These are phyloP conservation scores for Conistra vaccinii DNA, from an alignment of 2,888 invertebrate genomes.

Conservation along the genomic window DNA sequence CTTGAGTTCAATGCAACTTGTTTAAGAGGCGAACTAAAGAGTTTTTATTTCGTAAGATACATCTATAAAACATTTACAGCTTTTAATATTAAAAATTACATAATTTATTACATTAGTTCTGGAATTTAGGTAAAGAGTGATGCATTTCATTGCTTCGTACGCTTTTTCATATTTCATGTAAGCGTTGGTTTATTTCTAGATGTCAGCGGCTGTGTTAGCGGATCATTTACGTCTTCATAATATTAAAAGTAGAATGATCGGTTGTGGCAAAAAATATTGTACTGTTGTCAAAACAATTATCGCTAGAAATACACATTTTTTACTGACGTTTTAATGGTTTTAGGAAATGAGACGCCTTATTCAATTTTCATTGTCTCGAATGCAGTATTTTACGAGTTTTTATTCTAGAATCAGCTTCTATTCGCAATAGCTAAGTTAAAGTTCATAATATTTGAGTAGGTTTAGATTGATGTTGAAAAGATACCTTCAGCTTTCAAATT, in stretches of 20 bases:
- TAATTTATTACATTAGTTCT: conserved; percentile 40
- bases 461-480: not conserved
- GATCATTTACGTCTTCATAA: conserved; percentile 41
- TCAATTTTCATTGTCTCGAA: not conserved
- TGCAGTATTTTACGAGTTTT: not conserved
- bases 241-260: conserved; percentile 16
- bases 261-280: conserved; percentile 11
- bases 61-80: conserved; percentile 45
- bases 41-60: conserved; percentile 21
- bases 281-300: conserved; percentile 24
- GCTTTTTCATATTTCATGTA: conserved; percentile 5
- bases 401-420: not conserved
- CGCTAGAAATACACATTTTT: conserved; percentile 12
- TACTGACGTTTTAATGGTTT: conserved; percentile 20
- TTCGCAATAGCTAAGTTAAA: not conserved
- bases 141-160: conserved; percentile 30
- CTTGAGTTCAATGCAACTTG: conserved; percentile 43
- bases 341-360: conserved; percentile 10
- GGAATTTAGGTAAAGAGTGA: conserved; percentile 42
- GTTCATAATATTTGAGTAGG: not conserved
- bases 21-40: conserved; percentile 16
- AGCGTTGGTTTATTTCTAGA: conserved; percentile 32
- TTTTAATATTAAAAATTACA: conserved; percentile 38
- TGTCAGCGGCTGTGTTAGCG: conserved; percentile 20
- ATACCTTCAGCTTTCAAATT: not conserved